These are phyloP conservation scores for Stenolophus ochropezus DNA, from an alignment of 2,888 invertebrate genomes.

Conservation along the genomic window DNA sequence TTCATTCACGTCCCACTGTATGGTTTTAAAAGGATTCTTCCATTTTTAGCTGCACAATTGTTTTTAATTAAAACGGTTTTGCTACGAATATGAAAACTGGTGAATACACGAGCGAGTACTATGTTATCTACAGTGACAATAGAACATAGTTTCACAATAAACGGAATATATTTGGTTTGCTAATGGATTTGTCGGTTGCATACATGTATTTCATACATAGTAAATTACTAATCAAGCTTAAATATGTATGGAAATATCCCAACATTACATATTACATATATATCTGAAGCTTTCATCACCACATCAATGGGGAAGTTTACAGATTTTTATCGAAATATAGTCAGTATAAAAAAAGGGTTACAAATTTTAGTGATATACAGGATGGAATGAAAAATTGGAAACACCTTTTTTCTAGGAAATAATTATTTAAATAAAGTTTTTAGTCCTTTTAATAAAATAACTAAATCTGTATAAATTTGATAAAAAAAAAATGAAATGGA, in stretches of 20 bases:
- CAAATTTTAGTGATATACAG: no score
- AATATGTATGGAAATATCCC: not conserved
- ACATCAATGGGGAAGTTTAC: no score
- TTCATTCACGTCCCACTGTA: constrained; percentile 70
- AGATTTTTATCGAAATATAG: no score
- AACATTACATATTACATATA: no score
- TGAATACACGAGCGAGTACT: not conserved
- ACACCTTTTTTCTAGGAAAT: no score
- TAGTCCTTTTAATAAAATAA: no score
- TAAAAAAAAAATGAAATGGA: no score
- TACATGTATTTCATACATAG: not conserved
- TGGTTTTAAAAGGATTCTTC: constrained; percentile 70
- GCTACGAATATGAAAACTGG: constrained; percentile 24
- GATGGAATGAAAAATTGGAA: no score
- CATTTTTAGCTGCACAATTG: constrained; percentile 68
- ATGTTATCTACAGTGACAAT: not conserved
- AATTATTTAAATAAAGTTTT: no score
- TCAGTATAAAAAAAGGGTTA: no score
- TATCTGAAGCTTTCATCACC: no score
- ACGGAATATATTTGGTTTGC: not conserved
- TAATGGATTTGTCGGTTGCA: not conserved
- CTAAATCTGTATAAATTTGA: no score
- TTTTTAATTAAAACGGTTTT: constrained; percentile 58
- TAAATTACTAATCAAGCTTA: not conserved
- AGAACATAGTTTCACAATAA: not conserved